phyloP scores from a whole-genome alignment of 2,797 vertebrate genomes.

The Tauraco hartlaubi region DNA sequence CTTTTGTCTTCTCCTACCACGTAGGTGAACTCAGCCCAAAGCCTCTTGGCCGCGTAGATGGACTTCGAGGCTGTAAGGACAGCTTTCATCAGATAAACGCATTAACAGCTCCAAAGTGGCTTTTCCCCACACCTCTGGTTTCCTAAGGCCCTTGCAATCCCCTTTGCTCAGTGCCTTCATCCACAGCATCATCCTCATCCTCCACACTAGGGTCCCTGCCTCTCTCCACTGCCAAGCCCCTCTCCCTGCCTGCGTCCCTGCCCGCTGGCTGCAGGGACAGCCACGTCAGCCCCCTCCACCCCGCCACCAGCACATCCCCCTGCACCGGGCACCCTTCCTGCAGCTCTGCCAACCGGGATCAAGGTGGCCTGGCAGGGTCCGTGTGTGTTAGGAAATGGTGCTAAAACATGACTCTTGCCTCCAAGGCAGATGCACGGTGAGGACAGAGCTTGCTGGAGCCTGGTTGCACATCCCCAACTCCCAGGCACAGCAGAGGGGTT shows the following conservation, averaged over 20 bases:
- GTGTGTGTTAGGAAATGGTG: accelerated
- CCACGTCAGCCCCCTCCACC: accelerated
- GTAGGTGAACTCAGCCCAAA: background rate
- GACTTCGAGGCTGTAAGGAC: background rate
- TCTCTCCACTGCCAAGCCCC: accelerated
- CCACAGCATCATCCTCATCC: background rate
- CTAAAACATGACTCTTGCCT: background rate
- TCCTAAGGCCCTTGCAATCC: background rate
- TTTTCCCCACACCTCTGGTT: accelerated
- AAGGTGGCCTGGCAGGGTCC: background rate
- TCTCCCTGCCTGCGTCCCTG: background rate
- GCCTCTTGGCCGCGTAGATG: background rate
- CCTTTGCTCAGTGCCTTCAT: background rate
- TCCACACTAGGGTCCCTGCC: accelerated
- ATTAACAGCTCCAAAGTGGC: accelerated
- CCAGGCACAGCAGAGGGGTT: background rate
- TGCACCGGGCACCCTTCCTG: accelerated
- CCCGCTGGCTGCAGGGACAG: background rate
- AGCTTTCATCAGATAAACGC: background rate
- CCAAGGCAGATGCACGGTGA: accelerated
- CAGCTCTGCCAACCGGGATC: background rate
- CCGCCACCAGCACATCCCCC: background rate
- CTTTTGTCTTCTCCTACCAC: background rate
- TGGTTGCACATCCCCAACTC: accelerated
- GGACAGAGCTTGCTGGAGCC: background rate